Evolutionary conservation across 2,888 invertebrate genomes (phyloP).

Genomic region (Chirona hameri): DNA sequence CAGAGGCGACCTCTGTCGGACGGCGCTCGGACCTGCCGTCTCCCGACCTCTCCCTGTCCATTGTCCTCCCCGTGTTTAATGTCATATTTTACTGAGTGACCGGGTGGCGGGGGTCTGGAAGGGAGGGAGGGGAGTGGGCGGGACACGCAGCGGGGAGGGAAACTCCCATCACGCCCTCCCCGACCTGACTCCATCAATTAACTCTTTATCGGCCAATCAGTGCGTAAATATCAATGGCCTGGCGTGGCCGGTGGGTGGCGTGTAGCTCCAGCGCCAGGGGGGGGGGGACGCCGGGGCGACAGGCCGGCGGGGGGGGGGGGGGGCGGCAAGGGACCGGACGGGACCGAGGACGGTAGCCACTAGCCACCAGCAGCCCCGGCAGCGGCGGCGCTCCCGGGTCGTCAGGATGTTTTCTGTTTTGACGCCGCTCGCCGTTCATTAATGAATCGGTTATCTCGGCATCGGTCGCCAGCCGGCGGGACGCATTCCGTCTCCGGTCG

Average conservation of each 20-base stretch:
- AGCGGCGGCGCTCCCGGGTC: neutral
- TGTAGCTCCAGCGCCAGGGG: neutral
- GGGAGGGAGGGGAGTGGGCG: neutral
- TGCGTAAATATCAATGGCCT: constrained; percentile 26
- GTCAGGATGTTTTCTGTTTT: constrained; percentile 24
- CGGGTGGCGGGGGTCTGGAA: neutral
- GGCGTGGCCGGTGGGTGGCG: constrained; percentile 12
- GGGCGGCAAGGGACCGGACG: neutral
- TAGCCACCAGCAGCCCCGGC: neutral
- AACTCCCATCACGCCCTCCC: constrained; percentile 2
- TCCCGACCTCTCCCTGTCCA: neutral
- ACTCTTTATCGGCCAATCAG: constrained; percentile 25
- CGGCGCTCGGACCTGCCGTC: neutral
- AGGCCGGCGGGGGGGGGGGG: neutral
- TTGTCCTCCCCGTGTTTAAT: constrained; percentile 12
- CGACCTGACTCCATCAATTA: constrained; percentile 10
- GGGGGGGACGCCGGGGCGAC: neutral
- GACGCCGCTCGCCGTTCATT: constrained; percentile 23
- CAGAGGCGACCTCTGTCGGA: neutral
- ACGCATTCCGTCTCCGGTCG: neutral
- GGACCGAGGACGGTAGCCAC: neutral
- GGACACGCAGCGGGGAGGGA: neutral
- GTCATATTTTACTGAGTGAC: constrained; percentile 25
- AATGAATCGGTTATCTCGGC: constrained; percentile 10
- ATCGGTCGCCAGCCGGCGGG: neutral